Evolutionary conservation across 2,113 vertebrate species (phyloP).

Genomic region (Setophaga kirtlandii): DNA sequence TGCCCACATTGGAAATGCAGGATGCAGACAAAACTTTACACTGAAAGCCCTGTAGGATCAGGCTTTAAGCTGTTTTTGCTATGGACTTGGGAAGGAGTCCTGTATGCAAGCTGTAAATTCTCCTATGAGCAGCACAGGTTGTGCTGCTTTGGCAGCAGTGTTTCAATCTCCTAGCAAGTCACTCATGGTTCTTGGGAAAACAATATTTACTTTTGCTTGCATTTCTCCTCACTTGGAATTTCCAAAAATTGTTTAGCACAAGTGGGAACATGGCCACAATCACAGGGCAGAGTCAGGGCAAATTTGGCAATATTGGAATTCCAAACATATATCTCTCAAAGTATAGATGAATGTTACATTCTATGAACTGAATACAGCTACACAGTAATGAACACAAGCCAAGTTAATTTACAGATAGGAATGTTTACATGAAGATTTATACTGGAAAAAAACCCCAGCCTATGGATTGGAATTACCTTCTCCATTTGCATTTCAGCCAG

Average conservation of each 20-base stretch:
- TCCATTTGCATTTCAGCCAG: neutral
- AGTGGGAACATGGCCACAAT: neutral
- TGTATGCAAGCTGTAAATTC: neutral
- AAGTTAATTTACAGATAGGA: neutral
- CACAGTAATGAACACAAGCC: neutral
- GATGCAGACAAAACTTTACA: neutral
- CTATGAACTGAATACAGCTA: neutral
- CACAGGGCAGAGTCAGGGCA: neutral
- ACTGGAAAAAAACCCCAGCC: neutral
- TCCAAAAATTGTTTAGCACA: neutral
- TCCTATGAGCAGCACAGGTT: neutral
- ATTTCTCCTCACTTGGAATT: neutral
- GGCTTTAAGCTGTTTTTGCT: neutral
- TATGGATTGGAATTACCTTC: neutral
- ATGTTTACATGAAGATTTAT: neutral
- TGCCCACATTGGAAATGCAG: neutral
- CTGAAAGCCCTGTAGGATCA: neutral
- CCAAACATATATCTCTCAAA: neutral
- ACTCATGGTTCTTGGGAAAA: neutral
- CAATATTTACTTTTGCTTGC: neutral
- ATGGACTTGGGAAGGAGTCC: neutral
- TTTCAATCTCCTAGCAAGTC: neutral
- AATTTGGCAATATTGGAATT: neutral
- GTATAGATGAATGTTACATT: neutral
- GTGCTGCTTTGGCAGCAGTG: neutral